phyloP scores from a whole-genome alignment of 2,888 invertebrate species.

The Ophraella communa region DNA sequence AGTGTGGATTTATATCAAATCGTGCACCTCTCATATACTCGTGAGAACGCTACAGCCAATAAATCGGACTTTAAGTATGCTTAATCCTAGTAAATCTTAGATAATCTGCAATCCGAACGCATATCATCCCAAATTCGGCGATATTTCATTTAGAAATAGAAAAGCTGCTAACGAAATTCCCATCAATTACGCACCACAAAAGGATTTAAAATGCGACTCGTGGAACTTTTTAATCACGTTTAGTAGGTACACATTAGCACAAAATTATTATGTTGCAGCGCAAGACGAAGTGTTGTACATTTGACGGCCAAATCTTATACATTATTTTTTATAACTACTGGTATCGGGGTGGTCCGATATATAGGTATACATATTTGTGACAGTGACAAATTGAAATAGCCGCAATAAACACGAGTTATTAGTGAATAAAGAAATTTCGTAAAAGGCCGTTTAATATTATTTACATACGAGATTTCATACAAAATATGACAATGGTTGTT shows the following conservation, averaged over 20 bases:
- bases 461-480: background rate
- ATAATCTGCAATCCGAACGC: slow-evolving; percentile 13
- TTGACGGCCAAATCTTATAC: background rate
- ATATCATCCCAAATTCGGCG: slow-evolving; percentile 11
- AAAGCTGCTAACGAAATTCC: slow-evolving; percentile 8
- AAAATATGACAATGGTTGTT: background rate
- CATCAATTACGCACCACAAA: slow-evolving; percentile 14
- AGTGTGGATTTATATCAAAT: background rate
- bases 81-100: slow-evolving; percentile 18
- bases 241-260: slow-evolving; percentile 19
- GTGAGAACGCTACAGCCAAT: slow-evolving; percentile 13
- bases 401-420: background rate
- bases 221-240: slow-evolving; percentile 13
- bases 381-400: slow-evolving; percentile 6
- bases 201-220: slow-evolving; percentile 10
- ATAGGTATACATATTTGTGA: too few relatives aligned
- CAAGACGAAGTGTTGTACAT: background rate
- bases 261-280: slow-evolving; percentile 13
- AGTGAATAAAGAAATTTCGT: background rate
- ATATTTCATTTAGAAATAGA: slow-evolving; percentile 11
- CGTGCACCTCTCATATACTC: slow-evolving; percentile 2
- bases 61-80: background rate
- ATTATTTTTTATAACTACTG: slow-evolving; percentile 1
- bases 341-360: background rate
- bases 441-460: background rate